These are phyloP conservation scores for Clitarchus hookeri DNA, from an alignment of 2,888 invertebrate genomes.

Conservation along the genomic window DNA sequence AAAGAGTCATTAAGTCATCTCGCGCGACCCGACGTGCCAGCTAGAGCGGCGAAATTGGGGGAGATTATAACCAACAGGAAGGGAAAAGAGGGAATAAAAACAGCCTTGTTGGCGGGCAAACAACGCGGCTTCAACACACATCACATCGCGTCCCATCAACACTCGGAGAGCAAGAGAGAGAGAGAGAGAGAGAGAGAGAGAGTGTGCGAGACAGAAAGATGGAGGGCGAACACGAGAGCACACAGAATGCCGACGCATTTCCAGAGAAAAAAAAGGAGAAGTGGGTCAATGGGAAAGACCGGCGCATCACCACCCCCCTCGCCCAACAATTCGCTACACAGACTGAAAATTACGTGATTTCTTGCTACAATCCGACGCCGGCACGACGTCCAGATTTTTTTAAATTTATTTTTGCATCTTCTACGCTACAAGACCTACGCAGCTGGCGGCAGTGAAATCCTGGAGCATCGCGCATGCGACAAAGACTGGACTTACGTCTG, in stretches of 20 bases:
- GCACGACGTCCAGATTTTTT: background rate
- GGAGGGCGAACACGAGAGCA: background rate
- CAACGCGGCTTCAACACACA: background rate
- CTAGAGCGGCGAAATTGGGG: background rate
- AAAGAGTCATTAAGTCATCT: background rate
- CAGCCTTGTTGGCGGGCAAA: background rate
- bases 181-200: background rate
- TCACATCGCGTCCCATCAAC: slow-evolving; percentile 9
- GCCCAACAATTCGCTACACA: background rate
- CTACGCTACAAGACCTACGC: no score
- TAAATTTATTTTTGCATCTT: background rate
- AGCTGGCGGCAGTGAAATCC: no score
- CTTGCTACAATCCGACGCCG: background rate
- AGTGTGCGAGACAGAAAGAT: no score
- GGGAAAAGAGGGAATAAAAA: background rate
- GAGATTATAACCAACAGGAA: background rate
- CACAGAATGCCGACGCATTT: no score
- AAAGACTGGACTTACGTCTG: no score
- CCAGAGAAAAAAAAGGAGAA: no score
- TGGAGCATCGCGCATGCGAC: no score
- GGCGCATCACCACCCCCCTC: no score
- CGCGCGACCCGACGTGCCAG: background rate
- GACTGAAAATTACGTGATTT: slow-evolving; percentile 7
- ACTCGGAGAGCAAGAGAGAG: background rate
- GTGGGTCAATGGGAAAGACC: no score